Conservation (phyloP, 2,113 vertebrate species). For the Scartelaos histophorus region DNA sequence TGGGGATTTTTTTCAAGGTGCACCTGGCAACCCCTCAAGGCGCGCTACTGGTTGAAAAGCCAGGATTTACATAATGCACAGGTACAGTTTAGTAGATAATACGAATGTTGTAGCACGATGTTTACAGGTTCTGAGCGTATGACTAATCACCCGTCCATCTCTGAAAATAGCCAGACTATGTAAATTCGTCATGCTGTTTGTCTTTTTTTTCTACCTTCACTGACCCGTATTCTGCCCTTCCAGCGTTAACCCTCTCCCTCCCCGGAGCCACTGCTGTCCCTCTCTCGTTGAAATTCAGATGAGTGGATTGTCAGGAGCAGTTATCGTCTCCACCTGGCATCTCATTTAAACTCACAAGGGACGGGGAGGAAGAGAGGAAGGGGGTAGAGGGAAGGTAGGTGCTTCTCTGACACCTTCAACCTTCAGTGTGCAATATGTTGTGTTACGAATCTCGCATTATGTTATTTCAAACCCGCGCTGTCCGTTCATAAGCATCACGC, state of each 20-base stretch:
- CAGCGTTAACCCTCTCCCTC: constrained; percentile 24
- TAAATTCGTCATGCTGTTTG: background rate
- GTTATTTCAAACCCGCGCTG: background rate
- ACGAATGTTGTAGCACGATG: background rate
- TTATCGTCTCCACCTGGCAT: constrained; percentile 59
- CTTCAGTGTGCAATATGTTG: background rate
- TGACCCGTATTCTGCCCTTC: constrained; percentile 29
- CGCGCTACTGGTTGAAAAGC: background rate
- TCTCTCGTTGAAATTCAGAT: constrained; percentile 66
- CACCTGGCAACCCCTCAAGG: background rate
- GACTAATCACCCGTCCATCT: background rate
- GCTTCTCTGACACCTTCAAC: constrained; percentile 26
- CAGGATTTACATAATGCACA: background rate
- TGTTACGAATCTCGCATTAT: background rate
- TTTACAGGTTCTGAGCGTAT: background rate
- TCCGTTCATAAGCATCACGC: background rate
- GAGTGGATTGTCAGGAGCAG: constrained; percentile 58
- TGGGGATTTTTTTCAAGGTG: background rate
- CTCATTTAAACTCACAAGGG: constrained; percentile 37
- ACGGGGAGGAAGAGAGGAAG: constrained; percentile 22
- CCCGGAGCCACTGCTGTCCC: constrained; percentile 50
- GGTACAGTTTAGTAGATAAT: background rate
- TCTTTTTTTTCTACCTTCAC: constrained; percentile 1
- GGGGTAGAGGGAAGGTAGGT: constrained; percentile 13
- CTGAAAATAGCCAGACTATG: background rate